Conservation (phyloP, 2,113 vertebrate species). For the Glaucomys volans region DNA sequence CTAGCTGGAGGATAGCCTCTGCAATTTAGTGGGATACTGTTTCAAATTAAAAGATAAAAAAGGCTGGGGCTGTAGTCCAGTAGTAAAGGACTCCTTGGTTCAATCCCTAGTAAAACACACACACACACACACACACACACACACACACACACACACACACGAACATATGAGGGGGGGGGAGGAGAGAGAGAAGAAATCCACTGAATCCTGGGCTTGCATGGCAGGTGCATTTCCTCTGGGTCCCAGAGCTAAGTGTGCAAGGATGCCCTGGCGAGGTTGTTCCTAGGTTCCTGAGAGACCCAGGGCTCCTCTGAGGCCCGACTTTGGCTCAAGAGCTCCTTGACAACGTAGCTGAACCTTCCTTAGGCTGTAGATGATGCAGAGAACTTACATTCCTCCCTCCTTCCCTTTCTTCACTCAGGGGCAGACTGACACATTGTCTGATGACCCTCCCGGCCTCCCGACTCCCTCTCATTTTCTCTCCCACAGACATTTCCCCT, state of each 20-base stretch:
- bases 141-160: no score
- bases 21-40: no score
- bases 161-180: no score
- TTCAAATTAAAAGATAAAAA: no score
- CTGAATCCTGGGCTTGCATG: accelerated
- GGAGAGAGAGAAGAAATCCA: no score
- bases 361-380: neutral
- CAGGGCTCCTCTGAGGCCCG: no score
- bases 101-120: no score
- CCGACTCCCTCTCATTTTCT: neutral
- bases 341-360: neutral
- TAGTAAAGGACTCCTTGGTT: no score
- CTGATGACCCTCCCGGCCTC: neutral
- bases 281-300: neutral
- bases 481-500: neutral
- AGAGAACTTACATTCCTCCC: no score
- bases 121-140: no score
- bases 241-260: neutral
- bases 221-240: accelerated
- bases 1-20: no score
- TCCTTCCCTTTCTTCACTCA: neutral
- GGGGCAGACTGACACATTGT: neutral
- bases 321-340: neutral
- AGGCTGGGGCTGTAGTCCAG: no score
- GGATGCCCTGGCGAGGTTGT: accelerated